Percentiles rank a stretch among this genome's conserved stretches.
These are phyloP conservation scores for Antheraea assamensis DNA, from an alignment of 2,888 invertebrate species.

Conservation along the genomic window DNA sequence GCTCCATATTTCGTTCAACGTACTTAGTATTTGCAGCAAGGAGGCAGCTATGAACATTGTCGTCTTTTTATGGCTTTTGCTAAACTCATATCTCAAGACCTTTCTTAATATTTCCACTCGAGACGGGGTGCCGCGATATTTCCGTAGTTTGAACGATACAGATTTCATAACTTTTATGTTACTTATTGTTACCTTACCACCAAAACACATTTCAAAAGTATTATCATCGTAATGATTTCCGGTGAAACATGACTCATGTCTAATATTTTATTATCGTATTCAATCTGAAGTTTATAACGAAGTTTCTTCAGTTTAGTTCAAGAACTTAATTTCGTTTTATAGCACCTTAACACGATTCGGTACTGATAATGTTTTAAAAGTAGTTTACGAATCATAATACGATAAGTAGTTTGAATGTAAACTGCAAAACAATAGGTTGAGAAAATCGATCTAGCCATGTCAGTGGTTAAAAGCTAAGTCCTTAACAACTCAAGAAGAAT, in stretches of 20 bases:
- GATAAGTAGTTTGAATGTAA: neutral
- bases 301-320: neutral
- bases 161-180: constrained; percentile 17
- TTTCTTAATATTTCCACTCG: constrained; percentile 26
- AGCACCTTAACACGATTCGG: neutral
- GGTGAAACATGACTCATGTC: neutral
- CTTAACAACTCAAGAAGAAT: neutral
- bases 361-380: neutral
- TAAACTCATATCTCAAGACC: constrained; percentile 41
- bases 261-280: neutral
- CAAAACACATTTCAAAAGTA: neutral
- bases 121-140: constrained; percentile 17
- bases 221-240: neutral
- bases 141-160: constrained; percentile 19
- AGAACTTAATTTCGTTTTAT: constrained; percentile 7
- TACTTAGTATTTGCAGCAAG: neutral
- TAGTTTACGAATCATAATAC: neutral
- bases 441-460: neutral
- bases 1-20: neutral
- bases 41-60: constrained; percentile 1
- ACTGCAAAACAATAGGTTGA: neutral
- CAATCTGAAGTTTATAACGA: neutral
- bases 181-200: constrained; percentile 3
- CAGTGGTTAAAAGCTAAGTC: neutral
- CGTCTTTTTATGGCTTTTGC: constrained; percentile 41